These are phyloP conservation scores for Murina feae DNA, from an alignment of 2,113 vertebrate genomes.

Conservation along the genomic window DNA sequence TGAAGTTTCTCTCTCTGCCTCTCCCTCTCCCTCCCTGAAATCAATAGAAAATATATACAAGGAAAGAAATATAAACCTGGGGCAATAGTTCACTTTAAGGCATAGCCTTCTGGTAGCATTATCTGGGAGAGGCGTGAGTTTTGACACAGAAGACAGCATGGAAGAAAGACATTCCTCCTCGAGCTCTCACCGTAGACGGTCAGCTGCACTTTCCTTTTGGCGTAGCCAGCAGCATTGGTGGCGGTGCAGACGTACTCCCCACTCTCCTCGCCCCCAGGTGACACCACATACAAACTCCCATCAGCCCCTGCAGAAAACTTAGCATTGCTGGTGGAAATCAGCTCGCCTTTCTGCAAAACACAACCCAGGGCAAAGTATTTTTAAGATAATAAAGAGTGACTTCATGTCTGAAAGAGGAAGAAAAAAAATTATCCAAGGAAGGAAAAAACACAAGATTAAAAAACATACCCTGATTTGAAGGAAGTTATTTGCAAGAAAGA, in stretches of 20 bases:
- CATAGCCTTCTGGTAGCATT: background rate
- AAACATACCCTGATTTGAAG: background rate
- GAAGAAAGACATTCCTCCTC: background rate
- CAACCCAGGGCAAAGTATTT: background rate
- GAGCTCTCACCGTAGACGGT: slow-evolving; percentile 93
- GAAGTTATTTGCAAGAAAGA: background rate
- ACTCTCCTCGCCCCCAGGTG: slow-evolving; percentile 88
- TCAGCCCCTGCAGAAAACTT: slow-evolving; percentile 87
- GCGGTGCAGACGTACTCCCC: slow-evolving; percentile 95
- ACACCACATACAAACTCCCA: slow-evolving; percentile 87
- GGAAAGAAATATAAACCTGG: background rate
- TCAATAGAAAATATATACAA: no score
- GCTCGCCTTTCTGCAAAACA: slow-evolving; percentile 85
- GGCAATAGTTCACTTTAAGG: background rate
- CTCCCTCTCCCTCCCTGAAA: no score
- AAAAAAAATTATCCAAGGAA: background rate
- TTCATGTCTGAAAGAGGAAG: background rate
- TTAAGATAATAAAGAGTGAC: slow-evolving; percentile 23
- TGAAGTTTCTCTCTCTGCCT: no score
- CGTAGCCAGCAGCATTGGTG: slow-evolving; percentile 90
- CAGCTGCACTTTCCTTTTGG: slow-evolving; percentile 93
- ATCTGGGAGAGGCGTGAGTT: background rate
- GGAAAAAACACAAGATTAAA: background rate
- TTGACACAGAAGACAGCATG: background rate
- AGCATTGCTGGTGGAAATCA: slow-evolving; percentile 80